Conservation (phyloP, 2,113 vertebrate species). For the Cavia porcellus region DNA sequence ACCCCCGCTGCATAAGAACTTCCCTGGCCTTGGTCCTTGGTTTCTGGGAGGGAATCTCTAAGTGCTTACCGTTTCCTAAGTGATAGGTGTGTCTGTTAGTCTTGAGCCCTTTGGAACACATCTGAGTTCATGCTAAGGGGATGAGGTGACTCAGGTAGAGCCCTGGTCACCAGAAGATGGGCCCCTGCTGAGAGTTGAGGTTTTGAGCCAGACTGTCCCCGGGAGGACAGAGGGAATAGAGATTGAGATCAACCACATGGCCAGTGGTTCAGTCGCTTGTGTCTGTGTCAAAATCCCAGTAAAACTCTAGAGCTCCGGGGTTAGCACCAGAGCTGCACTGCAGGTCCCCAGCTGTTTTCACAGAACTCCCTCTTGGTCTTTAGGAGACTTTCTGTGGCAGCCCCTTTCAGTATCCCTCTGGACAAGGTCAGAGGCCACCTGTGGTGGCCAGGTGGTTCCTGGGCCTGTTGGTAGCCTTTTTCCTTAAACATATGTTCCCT, state of each 20-base stretch:
- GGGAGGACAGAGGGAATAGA: neutral
- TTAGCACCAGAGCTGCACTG: fast-evolving
- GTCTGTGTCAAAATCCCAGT: neutral
- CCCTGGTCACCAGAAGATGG: neutral
- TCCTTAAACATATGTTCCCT: neutral
- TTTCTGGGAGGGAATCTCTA: neutral
- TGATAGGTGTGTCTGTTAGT: neutral
- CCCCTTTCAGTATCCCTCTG: fast-evolving
- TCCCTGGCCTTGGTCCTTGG: neutral
- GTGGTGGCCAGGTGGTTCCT: neutral
- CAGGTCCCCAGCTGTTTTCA: neutral
- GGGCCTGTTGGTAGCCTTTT: neutral
- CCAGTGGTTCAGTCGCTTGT: fast-evolving
- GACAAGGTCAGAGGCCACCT: neutral
- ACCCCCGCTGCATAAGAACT: neutral
- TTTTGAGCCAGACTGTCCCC: neutral
- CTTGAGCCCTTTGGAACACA: neutral
- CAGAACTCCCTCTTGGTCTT: neutral
- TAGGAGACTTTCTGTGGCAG: neutral
- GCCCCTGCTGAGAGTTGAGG: neutral
- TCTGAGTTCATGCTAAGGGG: neutral
- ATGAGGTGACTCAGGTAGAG: neutral
- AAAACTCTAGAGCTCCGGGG: neutral
- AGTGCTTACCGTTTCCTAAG: neutral
- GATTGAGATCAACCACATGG: neutral